Evolutionary conservation across 2,113 vertebrate species (phyloP), one percentile per base, ranked within the genome.

Genomic region (Accipiter virgatus): DNA sequence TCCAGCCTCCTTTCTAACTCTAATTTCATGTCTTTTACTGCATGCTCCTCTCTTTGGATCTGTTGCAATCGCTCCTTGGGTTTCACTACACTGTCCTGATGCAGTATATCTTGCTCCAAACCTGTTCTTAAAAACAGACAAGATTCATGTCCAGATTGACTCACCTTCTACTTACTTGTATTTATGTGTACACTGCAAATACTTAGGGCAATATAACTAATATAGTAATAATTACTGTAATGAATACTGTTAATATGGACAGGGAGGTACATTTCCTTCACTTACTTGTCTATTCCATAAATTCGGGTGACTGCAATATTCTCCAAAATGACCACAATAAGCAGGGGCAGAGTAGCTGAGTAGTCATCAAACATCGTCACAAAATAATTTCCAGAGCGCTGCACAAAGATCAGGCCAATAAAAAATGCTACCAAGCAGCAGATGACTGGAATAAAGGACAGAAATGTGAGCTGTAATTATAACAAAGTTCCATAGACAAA

Each of bases 291-390:
- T 59, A 99, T 98, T 78, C 99, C 99, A 74, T 99, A 99, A 96
- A 99, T 90, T 97, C 98, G 99, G 18, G 99, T 99, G 36, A 99
- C 97, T 5, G 99, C 99, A 93, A 99, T 94, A 77, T 99, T 99
- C 96, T 99, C 99, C 98, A 99, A 98, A 80, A 99, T 97, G 58
- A 99, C 99, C 53, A 99, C 98, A 32, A 99, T 98, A 80, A 99
- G 98, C 90, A 99, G 97, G 23, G 99, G 99, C 91, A 99, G 81
- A 10, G 99, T 99, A 68, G 99, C 99, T 40, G 99, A 99, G 97
- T 99, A 99, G 97, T 99, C 99, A 94, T 99, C 99, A 92, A 99
- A 99, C 99, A 99, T 99, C 0, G 99, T 98, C 95, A 99, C 99
- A 75, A 98, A 99, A 97, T 99, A 99, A 98, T 99, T 99, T 96